phyloP scores from a whole-genome alignment of 2,797 vertebrate genomes.

The Trachurus trachurus region DNA sequence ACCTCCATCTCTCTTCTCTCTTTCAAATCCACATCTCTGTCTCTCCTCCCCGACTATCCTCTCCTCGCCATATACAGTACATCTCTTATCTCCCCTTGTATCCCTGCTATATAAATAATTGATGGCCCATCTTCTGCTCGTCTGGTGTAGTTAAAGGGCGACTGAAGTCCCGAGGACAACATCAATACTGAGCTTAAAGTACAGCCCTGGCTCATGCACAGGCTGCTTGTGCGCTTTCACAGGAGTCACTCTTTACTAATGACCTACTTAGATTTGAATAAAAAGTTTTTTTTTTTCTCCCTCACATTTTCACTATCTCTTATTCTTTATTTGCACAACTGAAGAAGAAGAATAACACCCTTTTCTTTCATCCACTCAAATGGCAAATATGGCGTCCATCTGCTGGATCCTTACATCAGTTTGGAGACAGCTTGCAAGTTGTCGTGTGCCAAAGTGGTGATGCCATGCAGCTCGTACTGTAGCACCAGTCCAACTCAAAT shows the following conservation, averaged over 20 bases:
- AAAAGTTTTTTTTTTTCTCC: conserved; percentile 19
- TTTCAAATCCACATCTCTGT: conserved; percentile 28
- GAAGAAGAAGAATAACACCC: conserved; percentile 36
- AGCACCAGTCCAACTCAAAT: conserved; percentile 17
- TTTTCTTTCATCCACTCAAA: conserved; percentile 31
- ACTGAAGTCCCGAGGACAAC: conserved; percentile 76
- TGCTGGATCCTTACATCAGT: conserved; percentile 44
- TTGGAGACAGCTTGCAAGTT: conserved; percentile 4
- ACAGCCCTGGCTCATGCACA: conserved; percentile 43
- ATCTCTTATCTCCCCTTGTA: conserved; percentile 63
- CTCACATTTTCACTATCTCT: neutral
- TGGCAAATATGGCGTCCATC: conserved; percentile 1
- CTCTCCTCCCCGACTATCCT: conserved; percentile 32
- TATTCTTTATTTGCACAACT: conserved; percentile 32
- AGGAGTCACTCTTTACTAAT: conserved; percentile 62
- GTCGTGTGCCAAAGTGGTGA: conserved; percentile 3
- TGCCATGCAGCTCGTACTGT: conserved; percentile 3
- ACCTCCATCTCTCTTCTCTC: conserved; percentile 32
- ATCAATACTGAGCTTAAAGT: conserved; percentile 70
- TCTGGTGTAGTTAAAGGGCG: conserved; percentile 76
- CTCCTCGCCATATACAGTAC: conserved; percentile 45
- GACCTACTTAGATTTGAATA: conserved; percentile 64
- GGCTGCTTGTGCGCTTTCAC: conserved; percentile 45
- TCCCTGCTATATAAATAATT: conserved; percentile 78
- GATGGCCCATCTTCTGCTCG: conserved; percentile 73